Evolutionary conservation across 2,797 vertebrate genomes (phyloP).

Genomic region (Phrynocephalus vlangalii): DNA sequence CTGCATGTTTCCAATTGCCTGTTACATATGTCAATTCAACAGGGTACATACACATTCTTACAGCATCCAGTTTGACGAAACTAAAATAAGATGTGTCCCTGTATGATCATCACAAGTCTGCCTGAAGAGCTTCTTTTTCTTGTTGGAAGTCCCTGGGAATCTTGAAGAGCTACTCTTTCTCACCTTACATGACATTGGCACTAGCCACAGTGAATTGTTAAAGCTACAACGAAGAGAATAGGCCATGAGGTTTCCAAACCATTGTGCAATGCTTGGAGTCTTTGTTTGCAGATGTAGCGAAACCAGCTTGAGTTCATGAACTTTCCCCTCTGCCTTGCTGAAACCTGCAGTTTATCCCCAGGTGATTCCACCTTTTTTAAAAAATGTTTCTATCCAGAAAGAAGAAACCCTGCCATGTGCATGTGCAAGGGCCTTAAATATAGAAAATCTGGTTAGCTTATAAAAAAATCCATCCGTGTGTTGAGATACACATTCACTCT

Average conservation of each 20-base stretch:
- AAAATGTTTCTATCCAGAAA: neutral
- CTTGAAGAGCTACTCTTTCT: neutral
- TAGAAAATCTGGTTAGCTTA: neutral
- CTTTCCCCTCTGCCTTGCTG: constrained; percentile 25
- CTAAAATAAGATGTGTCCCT: neutral
- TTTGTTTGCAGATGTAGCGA: constrained; percentile 20
- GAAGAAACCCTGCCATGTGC: neutral
- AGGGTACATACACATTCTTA: neutral
- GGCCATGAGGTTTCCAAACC: neutral
- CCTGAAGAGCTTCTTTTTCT: neutral
- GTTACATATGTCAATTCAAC: neutral
- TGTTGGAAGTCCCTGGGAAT: neutral
- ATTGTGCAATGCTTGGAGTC: constrained; percentile 9
- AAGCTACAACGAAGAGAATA: neutral
- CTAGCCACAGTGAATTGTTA: neutral
- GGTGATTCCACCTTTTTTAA: neutral
- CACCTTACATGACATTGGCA: neutral
- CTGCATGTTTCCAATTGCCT: neutral
- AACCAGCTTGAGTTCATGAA: constrained; percentile 36
- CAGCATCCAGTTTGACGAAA: neutral
- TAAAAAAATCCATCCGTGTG: neutral
- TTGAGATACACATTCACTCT: neutral
- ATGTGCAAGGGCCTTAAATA: neutral
- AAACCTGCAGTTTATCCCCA: constrained; percentile 18
- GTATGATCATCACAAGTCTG: neutral